phyloP scores from a whole-genome alignment of 2,797 vertebrate species.

The Gephyroberyx darwinii region DNA sequence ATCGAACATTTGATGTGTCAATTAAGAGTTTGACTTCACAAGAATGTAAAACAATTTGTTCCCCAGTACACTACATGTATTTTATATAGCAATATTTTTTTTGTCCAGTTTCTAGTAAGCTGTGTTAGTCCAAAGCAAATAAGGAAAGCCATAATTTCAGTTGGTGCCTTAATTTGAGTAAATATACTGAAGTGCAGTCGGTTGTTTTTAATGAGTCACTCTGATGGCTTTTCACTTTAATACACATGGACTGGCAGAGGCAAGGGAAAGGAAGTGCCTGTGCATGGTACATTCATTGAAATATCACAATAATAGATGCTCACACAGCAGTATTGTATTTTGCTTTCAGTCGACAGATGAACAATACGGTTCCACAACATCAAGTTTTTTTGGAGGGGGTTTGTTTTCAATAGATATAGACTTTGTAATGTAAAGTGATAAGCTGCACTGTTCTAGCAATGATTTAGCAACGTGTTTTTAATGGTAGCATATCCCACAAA shows the following conservation, averaged over 20 bases:
- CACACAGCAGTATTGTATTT: not conserved
- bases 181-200: not conserved
- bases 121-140: conserved; percentile 33
- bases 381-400: not conserved
- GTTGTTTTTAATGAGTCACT: not conserved
- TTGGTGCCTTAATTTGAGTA: conserved; percentile 64
- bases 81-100: conserved; percentile 18
- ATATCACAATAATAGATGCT: not conserved
- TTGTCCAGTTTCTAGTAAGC: not conserved
- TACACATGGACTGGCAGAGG: not conserved
- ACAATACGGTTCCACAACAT: not conserved
- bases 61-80: conserved; percentile 16
- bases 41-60: conserved; percentile 35
- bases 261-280: conserved; percentile 7
- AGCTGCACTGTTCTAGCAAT: not conserved
- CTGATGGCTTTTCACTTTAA: not conserved
- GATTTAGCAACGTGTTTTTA: not conserved
- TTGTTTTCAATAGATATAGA: conserved; percentile 1
- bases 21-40: conserved; percentile 32
- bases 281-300: not conserved
- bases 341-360: not conserved
- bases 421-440: not conserved
- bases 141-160: conserved; percentile 49
- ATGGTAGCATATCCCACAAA: not conserved
- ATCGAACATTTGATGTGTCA: conserved; percentile 22